Evolutionary conservation across 2,113 vertebrate species (phyloP).

Genomic region (Spheniscus mendiculus): DNA sequence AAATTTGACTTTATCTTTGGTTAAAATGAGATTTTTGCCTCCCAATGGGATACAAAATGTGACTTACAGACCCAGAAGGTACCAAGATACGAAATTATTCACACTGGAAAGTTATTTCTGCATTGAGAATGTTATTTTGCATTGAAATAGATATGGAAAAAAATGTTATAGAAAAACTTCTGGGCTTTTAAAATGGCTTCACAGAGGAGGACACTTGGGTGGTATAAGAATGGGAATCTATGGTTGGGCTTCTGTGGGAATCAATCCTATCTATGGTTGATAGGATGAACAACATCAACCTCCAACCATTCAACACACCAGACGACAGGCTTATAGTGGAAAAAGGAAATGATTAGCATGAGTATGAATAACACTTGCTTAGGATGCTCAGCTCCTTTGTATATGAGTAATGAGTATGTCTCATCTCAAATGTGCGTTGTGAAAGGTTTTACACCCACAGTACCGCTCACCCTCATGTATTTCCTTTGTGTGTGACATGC

Average conservation of each 20-base stretch:
- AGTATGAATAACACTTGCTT: neutral
- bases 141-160: neutral
- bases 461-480: accelerated
- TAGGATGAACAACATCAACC: neutral
- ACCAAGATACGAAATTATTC: neutral
- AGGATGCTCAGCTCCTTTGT: neutral
- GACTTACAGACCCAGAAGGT: neutral
- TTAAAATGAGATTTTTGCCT: neutral
- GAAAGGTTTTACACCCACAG: neutral
- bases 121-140: neutral
- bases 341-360: neutral
- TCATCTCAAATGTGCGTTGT: neutral
- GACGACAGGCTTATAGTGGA: neutral
- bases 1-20: slow-evolving; percentile 6
- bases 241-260: too few species aligned
- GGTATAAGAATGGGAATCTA: neutral
- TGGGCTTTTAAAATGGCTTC: neutral
- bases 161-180: neutral
- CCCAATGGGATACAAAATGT: neutral
- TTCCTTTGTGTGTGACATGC: neutral
- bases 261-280: neutral
- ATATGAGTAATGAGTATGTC: neutral
- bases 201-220: neutral
- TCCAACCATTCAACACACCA: neutral
- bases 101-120: neutral